Evolutionary conservation across 2,113 vertebrate species (phyloP).

Genomic region (Manacus vitellinus): DNA sequence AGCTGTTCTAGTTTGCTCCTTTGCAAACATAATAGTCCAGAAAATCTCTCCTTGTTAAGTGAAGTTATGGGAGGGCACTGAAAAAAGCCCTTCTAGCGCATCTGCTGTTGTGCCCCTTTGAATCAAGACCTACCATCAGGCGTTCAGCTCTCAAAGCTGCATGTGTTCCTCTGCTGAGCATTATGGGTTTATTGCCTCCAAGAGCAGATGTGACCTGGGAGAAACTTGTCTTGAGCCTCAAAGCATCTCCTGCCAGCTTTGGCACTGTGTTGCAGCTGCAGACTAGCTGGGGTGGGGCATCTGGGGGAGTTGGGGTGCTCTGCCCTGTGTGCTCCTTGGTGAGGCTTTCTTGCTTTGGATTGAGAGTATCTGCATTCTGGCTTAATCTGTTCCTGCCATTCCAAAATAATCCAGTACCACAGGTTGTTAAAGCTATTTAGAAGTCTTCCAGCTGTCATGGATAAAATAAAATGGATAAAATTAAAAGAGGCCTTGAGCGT

Average conservation of each 20-base stretch:
- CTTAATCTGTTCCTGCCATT: not conserved
- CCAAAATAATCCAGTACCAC: not conserved
- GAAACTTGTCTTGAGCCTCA: rapidly evolving
- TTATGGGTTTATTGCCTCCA: not conserved
- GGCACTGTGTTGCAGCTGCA: not conserved
- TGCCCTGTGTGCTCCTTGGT: not conserved
- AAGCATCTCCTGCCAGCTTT: not conserved
- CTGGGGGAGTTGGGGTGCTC: rapidly evolving
- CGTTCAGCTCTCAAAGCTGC: not conserved
- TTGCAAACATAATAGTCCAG: not conserved
- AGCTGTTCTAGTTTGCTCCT: not conserved
- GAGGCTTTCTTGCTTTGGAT: conserved; percentile 16
- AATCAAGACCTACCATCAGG: not conserved
- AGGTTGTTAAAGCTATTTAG: not conserved
- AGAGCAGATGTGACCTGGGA: not conserved
- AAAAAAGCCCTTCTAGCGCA: not conserved
- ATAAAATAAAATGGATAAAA: not conserved
- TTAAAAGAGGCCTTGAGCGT: not conserved
- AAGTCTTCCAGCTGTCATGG: not conserved
- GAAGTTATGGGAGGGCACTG: not conserved
- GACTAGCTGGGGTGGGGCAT: not conserved
- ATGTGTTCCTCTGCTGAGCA: rapidly evolving
- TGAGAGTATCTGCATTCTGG: not conserved
- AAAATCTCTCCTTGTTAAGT: not conserved
- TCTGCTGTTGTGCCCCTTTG: not conserved